Evolutionary conservation across 2,888 invertebrate species (phyloP), one percentile per base, ranked within the genome.

Genomic region (Drosophila borealis): DNA sequence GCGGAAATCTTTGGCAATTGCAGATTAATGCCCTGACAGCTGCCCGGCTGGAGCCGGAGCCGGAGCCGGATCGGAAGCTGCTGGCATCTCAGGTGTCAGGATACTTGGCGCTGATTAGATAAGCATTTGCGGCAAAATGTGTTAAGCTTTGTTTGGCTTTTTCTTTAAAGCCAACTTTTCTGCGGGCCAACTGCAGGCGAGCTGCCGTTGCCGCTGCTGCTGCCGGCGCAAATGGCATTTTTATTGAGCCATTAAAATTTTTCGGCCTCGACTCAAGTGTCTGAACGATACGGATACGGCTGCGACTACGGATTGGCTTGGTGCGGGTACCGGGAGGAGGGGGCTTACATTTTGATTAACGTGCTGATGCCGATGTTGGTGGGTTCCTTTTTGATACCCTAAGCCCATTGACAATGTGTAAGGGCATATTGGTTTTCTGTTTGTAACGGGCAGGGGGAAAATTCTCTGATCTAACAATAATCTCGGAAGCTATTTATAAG

Each of bases 231-330:
- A 91, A 91, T 91, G 91, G 89, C 88, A 82, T 90, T 91, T 91
- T 91, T 91, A 91, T 91, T 91, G 91, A 91, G 87, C 90, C 89
- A 91, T 91, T 91, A 91, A 92, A 91, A 88, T 82, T 80, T 84
- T 87, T 73, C 65, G 86, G 80, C 88, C 86, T 75, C 69, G 49
- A 65, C 70, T 71, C 83, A 71, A 85, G 81, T 73, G 75, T 64
- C 82, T 82, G 81, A 6, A 17, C 65, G 41, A 57, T 63, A 57
- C 46, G 72, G 78, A 55, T 78, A 50, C 54, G 71, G 44, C 42
- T 73, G 41, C 41, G 53, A 13, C 33, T 51, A 51, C 37, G 37
- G 37, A n/a, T 29, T 29, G 25, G 49, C 49, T 36, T 10, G 13
- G 13, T 36, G 2, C 10, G 25, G 46, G 65, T n/a, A n/a, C n/a